A percentile compares a stretch with the other conserved stretches of the same genome.
phyloP scores from a whole-genome alignment of 2,888 invertebrate species.

The Caenorhabditis sp. region DNA sequence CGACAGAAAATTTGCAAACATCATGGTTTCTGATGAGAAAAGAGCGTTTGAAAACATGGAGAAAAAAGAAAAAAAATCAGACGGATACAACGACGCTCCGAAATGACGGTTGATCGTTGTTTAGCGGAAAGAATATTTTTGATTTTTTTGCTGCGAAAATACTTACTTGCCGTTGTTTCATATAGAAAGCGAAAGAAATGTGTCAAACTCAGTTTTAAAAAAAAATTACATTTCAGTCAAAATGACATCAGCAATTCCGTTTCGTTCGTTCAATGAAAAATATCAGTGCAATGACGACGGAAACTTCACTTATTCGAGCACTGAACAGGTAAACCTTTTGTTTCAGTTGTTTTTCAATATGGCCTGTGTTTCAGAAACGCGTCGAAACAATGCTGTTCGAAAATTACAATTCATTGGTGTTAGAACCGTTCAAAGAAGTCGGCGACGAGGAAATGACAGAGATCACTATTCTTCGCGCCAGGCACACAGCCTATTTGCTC shows the following conservation, averaged over 20 bases:
- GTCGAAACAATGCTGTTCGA: constrained; percentile 58
- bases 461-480: constrained; percentile 43
- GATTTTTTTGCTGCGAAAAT: background rate
- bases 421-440: constrained; percentile 19
- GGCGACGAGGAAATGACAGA: constrained; percentile 40
- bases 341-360: background rate
- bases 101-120: constrained; percentile 13
- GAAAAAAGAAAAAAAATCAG: constrained; percentile 38
- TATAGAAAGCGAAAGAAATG: too few relatives aligned
- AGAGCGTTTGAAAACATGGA: constrained; percentile 22
- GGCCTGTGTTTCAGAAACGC: constrained; percentile 43
- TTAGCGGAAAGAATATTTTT: constrained; percentile 17
- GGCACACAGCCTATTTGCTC: constrained; percentile 54
- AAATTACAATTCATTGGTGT: constrained; percentile 31
- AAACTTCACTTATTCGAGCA: constrained; percentile 60
- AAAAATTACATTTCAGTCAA: background rate
- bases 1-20: constrained; percentile 20
- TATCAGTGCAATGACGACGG: constrained; percentile 62
- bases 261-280: constrained; percentile 54
- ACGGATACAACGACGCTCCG: constrained; percentile 50
- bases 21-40: constrained; percentile 23
- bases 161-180: constrained; percentile 1
- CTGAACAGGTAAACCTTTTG: constrained; percentile 64
- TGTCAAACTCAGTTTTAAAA: too few relatives aligned
- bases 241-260: constrained; percentile 23